Percentiles rank a stretch among this genome's conserved stretches.
phyloP scores from a whole-genome alignment of 2,888 invertebrate species.

The Herminia tarsipennalis region DNA sequence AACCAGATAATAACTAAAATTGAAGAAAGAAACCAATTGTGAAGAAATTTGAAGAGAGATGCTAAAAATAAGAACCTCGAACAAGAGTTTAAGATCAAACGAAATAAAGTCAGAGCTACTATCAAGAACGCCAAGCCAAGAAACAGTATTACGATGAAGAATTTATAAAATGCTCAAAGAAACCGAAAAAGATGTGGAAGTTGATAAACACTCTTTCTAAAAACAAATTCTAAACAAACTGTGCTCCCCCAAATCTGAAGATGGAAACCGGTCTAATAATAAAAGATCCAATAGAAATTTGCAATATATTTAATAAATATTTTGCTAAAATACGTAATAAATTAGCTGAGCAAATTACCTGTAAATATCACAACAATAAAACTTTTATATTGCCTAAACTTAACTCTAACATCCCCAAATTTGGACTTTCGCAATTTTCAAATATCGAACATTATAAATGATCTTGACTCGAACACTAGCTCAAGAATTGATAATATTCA shows the following conservation, averaged over 20 bases:
- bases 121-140: constrained; percentile 13
- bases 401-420: neutral
- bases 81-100: neutral
- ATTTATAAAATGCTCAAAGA: constrained; percentile 4
- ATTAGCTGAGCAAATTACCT: neutral
- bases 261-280: neutral
- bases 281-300: constrained; percentile 20
- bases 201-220: constrained; percentile 14
- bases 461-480: constrained; percentile 11
- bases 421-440: neutral
- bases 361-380: neutral
- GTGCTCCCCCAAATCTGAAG: neutral
- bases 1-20: neutral
- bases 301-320: constrained; percentile 3
- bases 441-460: constrained; percentile 7
- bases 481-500: constrained; percentile 15
- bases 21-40: constrained; percentile 10
- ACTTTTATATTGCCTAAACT: neutral
- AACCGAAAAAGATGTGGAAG: constrained; percentile 17
- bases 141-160: constrained; percentile 13
- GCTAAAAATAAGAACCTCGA: neutral
- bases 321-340: neutral
- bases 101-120: neutral
- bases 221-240: constrained; percentile 11
- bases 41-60: neutral